These are phyloP conservation scores for Alloscopus bannaensis DNA, from an alignment of 2,888 invertebrate genomes.

Conservation along the genomic window DNA sequence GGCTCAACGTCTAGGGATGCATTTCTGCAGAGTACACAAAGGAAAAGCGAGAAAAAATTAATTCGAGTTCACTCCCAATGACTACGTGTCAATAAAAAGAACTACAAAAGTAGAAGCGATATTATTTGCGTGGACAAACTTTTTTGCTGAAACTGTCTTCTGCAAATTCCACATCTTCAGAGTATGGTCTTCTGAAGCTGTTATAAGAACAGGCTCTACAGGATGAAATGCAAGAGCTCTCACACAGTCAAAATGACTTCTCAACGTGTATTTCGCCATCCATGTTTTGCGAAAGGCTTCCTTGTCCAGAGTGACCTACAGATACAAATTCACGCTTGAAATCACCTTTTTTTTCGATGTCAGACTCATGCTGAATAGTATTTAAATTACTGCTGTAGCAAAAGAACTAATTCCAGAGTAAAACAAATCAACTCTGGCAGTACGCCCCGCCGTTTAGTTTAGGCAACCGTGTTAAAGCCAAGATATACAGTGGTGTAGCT, in stretches of 20 bases:
- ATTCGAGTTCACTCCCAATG: neutral
- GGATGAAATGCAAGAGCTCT: slow-evolving; percentile 95
- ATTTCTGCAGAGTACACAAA: slow-evolving; percentile 78
- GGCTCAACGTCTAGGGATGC: slow-evolving; percentile 98
- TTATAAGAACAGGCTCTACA: slow-evolving; percentile 95
- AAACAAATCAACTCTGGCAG: slow-evolving; percentile 56
- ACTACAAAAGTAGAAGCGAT: neutral
- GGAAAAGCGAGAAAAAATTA: slow-evolving; percentile 15
- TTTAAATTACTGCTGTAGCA: slow-evolving; percentile 28
- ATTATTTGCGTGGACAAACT: slow-evolving; percentile 77
- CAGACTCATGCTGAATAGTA: neutral
- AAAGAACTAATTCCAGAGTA: slow-evolving; percentile 59
- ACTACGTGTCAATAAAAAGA: neutral
- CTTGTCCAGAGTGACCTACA: slow-evolving; percentile 84
- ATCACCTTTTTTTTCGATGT: neutral
- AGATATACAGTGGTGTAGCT: slow-evolving; percentile 1
- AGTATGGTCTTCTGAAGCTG: slow-evolving; percentile 99
- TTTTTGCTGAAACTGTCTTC: slow-evolving; percentile 97
- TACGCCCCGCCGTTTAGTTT: slow-evolving; percentile 60
- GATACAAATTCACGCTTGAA: neutral
- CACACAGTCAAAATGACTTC: slow-evolving; percentile 94
- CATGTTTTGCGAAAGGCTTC: slow-evolving; percentile 95
- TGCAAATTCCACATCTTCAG: slow-evolving; percentile 99
- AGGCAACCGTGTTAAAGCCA: slow-evolving; percentile 7
- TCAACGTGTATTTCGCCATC: slow-evolving; percentile 97